Conservation (phyloP, 2,113 vertebrate species). For the Trochalopteron elliotii region DNA sequence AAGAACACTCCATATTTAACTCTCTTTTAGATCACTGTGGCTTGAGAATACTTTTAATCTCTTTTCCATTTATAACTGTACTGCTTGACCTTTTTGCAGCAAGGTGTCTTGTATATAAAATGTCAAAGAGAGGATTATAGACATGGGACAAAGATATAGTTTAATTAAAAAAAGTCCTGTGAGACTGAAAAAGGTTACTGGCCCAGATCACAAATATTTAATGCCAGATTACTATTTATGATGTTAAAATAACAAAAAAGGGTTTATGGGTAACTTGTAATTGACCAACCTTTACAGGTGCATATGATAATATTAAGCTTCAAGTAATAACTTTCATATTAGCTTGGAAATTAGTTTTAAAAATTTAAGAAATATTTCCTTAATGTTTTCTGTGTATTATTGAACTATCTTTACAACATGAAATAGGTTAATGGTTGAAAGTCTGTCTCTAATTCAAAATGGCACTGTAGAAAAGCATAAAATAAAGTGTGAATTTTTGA, state of each 20-base stretch:
- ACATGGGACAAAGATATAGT: conserved; percentile 85
- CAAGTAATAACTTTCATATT: conserved; percentile 64
- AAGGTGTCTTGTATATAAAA: conserved; percentile 86
- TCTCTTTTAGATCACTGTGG: conserved; percentile 78
- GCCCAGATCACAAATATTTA: conserved; percentile 86
- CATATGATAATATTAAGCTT: conserved; percentile 66
- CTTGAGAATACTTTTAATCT: conserved; percentile 86
- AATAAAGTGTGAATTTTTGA: background rate
- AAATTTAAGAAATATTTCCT: conserved; percentile 35
- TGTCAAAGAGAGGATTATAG: conserved; percentile 85
- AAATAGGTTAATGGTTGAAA: conserved; percentile 34
- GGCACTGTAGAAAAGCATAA: background rate
- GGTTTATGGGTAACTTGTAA: conserved; percentile 73
- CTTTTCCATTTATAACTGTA: conserved; percentile 86
- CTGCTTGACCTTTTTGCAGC: conserved; percentile 84
- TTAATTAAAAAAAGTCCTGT: conserved; percentile 85
- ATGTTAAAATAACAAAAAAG: conserved; percentile 76
- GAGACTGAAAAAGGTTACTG: conserved; percentile 85
- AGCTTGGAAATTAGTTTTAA: conserved; percentile 53
- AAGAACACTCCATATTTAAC: conserved; percentile 78
- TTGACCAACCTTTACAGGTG: conserved; percentile 72
- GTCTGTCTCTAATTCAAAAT: conserved; percentile 14
- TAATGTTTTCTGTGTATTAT: conserved; percentile 6
- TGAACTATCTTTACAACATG: conserved; percentile 30
- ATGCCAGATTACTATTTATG: conserved; percentile 85